Evolutionary conservation across 1,140 invertebrate species (phyloP).

Genomic region (Brachionus sp.): DNA sequence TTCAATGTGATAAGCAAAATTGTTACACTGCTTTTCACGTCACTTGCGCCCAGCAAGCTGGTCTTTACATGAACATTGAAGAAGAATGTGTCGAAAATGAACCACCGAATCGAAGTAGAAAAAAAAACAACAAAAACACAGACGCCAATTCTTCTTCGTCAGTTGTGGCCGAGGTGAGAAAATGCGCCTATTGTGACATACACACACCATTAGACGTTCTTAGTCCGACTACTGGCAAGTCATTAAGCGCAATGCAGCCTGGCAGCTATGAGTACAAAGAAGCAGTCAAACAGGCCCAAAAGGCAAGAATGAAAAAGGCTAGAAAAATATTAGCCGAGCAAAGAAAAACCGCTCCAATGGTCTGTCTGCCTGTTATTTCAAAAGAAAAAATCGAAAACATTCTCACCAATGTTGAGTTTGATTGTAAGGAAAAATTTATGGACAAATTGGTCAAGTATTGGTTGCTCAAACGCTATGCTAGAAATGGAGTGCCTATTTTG

Average conservation of each 20-base stretch:
- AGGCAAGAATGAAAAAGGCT: conserved; percentile 72
- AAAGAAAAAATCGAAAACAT: conserved; percentile 66
- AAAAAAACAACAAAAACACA: conserved; percentile 59
- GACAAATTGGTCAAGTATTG: conserved; percentile 70
- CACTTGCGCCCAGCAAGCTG: conserved; percentile 94
- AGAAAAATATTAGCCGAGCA: conserved; percentile 77
- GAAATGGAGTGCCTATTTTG: conserved; percentile 90
- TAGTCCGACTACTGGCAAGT: background rate
- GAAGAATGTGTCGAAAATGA: conserved; percentile 65
- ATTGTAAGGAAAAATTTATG: conserved; percentile 38
- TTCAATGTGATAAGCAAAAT: conserved; percentile 92
- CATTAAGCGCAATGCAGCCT: background rate
- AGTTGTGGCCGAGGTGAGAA: conserved; percentile 69
- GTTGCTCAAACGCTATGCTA: conserved; percentile 87
- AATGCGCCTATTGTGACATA: conserved; percentile 90
- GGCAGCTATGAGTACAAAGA: conserved; percentile 55
- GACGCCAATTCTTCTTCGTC: conserved; percentile 12
- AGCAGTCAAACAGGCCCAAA: conserved; percentile 62
- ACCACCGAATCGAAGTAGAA: conserved; percentile 36
- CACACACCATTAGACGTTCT: conserved; percentile 70
- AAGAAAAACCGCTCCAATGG: conserved; percentile 79
- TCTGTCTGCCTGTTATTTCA: conserved; percentile 88
- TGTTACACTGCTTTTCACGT: conserved; percentile 97
- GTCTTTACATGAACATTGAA: conserved; percentile 84
- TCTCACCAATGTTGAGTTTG: conserved; percentile 2